Base-by-base conservation (phyloP, 30 jellyfish, hydroid and myxozoan species). In the Aurelia sp. region DNA sequence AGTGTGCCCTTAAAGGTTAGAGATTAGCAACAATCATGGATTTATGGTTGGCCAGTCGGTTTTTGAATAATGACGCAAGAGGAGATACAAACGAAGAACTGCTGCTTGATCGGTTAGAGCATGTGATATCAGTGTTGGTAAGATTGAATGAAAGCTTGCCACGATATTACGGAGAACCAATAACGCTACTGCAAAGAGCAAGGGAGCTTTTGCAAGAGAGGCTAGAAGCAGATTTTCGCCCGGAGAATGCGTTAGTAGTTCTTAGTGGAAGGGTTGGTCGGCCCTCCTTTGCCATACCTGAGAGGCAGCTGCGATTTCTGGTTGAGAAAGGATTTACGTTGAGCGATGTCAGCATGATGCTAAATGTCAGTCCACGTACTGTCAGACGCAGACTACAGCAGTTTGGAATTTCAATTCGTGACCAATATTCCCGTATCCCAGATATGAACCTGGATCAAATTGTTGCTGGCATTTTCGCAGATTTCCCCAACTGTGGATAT, bases 401-500 rank as follows among this genome's bases (percentile, higher is more conserved):
- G 13, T 66, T 22, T 80, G 84, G 84, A 15, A 20, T 80, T 20
- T 31, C 30, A 40, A 63, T 21, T 24, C 24, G 22, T 9, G 22
- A n/a, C 11, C 30, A 18, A 13, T 63, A 63, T 47, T 16, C 41
- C 53, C 16, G 27, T 13, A 33, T 80, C 21, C 8, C 6, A 5
- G 12, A 61, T 4, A 24, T 1, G 19, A 2, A 2, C 67, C 47
- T 80, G 70, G 85, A 80, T 60, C 41, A 35, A 40, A 62, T 40
- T 31, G 84, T 80, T n/a, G 19, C 22, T 9, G 47, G 19, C 4
- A 63, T 62, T 40, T 22, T 40, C 27, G 13, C 19, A 30, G 44
- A 12, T 5, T 80, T 80, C n/a, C 72, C 90, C 7, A 40, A 80
- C 60, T 50, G 75, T 80, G 85, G 86, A 10, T 80, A 22, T 65